Evolutionary conservation across 2,113 vertebrate genomes (phyloP).

Genomic region (Corythornis cristatus): DNA sequence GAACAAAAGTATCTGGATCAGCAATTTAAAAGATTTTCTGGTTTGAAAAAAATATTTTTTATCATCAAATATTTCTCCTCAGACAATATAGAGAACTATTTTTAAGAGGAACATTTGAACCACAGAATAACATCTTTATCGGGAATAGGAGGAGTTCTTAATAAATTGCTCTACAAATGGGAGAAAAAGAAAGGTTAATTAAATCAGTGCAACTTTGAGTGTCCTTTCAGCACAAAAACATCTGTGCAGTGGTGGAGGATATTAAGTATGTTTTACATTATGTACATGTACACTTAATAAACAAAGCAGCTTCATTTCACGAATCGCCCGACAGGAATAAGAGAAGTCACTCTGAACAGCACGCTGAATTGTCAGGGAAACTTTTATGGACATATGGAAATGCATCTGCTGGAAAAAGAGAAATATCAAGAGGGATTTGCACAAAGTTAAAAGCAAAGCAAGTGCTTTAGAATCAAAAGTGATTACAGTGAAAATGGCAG

Average conservation of each 20-base stretch:
- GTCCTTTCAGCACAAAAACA: constrained; percentile 15
- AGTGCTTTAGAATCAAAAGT: constrained; percentile 38
- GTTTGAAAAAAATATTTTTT: background rate
- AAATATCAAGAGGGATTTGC: constrained; percentile 55
- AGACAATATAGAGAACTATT: background rate
- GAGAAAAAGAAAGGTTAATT: background rate
- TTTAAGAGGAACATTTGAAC: background rate
- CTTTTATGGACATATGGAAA: constrained; percentile 56
- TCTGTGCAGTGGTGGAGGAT: background rate
- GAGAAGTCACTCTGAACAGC: background rate
- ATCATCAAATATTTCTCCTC: background rate
- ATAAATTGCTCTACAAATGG: background rate
- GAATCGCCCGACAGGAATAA: background rate
- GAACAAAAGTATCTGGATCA: background rate
- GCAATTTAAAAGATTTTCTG: background rate
- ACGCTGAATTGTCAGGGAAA: constrained; percentile 19
- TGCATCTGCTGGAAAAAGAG: constrained; percentile 37
- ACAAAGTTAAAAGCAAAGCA: constrained; percentile 56
- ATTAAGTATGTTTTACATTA: background rate
- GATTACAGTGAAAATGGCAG: constrained; percentile 58
- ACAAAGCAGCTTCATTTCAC: constrained; percentile 24
- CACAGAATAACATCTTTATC: background rate
- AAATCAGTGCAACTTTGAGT: background rate
- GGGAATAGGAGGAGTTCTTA: background rate
- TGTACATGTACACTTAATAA: background rate